Conservation (phyloP, 2,888 invertebrate species). For the Gisinianus flammeolus region DNA sequence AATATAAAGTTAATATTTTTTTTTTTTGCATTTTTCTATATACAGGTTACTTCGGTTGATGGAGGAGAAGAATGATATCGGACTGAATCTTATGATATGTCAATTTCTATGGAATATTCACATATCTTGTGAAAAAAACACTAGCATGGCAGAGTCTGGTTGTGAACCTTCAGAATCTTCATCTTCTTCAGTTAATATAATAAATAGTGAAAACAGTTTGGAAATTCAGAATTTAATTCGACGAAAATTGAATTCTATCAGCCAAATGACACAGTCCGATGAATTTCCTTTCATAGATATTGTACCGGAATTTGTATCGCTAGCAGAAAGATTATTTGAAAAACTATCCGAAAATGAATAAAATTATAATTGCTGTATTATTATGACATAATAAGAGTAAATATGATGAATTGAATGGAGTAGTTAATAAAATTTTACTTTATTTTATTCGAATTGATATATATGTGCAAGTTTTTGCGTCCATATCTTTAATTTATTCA, state of each 20-base stretch:
- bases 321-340: conserved; percentile 5
- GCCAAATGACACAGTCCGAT: conserved; percentile 10
- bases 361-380: not conserved
- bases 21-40: not conserved
- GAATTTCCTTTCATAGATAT: conserved; percentile 3
- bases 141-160: not conserved
- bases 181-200: not conserved
- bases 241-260: conserved; percentile 18
- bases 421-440: too few species aligned
- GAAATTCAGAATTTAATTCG: conserved; percentile 10
- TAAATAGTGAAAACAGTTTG: not conserved
- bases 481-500: too few species aligned
- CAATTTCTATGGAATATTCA: conserved; percentile 56
- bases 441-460: too few species aligned
- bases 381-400: too few species aligned
- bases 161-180: not conserved
- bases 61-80: conserved; percentile 47
- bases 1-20: conserved; percentile 6
- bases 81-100: conserved; percentile 52
- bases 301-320: not conserved
- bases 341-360: not conserved
- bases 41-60: conserved; percentile 44
- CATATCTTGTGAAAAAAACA: conserved; percentile 37
- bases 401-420: too few species aligned
- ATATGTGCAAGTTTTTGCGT: too few species aligned